A percentile compares a stretch with the other conserved stretches of the same genome.
These are phyloP conservation scores for Halcyon senegalensis DNA, from an alignment of 2,113 vertebrate species.

Conservation along the genomic window DNA sequence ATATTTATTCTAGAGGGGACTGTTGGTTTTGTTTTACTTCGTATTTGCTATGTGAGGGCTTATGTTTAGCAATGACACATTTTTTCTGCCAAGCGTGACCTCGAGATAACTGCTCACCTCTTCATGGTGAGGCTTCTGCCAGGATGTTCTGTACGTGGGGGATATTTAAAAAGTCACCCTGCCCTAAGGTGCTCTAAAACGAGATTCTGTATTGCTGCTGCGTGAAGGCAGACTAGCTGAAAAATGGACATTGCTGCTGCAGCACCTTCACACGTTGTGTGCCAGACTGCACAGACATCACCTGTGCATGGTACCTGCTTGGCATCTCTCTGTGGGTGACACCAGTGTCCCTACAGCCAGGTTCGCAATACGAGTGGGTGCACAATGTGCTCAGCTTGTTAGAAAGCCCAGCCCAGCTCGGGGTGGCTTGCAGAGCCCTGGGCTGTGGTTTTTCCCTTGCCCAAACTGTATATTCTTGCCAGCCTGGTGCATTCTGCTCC, in stretches of 20 bases:
- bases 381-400: rapidly evolving
- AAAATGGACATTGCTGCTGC: background rate
- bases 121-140: background rate
- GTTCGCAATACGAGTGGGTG: rapidly evolving
- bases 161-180: background rate
- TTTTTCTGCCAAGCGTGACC: background rate
- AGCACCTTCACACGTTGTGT: background rate
- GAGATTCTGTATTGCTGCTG: background rate
- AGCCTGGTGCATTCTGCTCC: rapidly evolving
- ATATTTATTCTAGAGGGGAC: background rate
- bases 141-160: background rate
- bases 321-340: background rate
- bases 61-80: background rate
- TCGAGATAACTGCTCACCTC: background rate
- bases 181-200: background rate
- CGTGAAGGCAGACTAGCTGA: background rate
- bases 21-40: background rate
- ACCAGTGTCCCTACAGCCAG: rapidly evolving
- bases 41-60: background rate
- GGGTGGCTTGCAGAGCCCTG: background rate
- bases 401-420: background rate
- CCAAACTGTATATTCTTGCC: background rate
- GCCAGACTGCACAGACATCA: background rate
- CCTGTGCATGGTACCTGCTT: rapidly evolving
- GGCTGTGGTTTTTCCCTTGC: background rate